Conservation (phyloP, 1,140 invertebrate genomes). For the Episyrphus balteatus region DNA sequence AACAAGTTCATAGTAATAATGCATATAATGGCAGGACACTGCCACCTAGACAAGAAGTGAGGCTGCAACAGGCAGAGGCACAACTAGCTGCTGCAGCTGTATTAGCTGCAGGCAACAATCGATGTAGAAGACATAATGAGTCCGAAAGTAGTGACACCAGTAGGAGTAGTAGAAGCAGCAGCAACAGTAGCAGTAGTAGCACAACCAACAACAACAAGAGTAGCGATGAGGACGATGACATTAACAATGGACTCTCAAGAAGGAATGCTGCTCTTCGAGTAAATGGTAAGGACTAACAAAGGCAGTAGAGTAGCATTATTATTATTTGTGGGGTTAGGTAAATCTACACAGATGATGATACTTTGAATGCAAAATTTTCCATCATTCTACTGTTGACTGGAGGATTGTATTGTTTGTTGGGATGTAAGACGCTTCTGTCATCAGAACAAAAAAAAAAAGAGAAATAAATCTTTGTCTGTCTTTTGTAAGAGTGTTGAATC, state of each 20-base stretch:
- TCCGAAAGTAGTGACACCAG: background rate
- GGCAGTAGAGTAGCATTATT: too few relatives aligned
- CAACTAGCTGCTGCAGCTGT: constrained; percentile 8
- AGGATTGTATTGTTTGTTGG: too few relatives aligned
- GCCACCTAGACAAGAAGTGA: background rate
- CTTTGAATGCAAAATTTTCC: too few relatives aligned
- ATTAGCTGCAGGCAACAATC: constrained; percentile 15
- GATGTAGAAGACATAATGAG: background rate
- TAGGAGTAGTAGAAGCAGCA: background rate
- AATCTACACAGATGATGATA: too few relatives aligned
- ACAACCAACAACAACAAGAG: background rate
- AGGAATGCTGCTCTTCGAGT: constrained; percentile 9
- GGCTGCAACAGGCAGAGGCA: constrained; percentile 5
- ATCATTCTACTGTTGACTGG: too few relatives aligned
- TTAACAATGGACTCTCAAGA: background rate
- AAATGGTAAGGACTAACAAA: constrained; percentile 11
- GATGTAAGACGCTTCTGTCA: too few relatives aligned
- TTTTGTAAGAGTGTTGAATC: too few relatives aligned
- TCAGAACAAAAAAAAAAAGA: too few relatives aligned
- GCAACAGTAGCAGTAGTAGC: constrained; percentile 11
- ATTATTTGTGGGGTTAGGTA: background rate
- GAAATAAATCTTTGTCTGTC: too few relatives aligned
- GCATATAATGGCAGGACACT: background rate
- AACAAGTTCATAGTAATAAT: background rate
- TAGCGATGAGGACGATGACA: constrained; percentile 1